phyloP scores from a whole-genome alignment of 23 tunicate species.

The Trididemnum nubilum region DNA sequence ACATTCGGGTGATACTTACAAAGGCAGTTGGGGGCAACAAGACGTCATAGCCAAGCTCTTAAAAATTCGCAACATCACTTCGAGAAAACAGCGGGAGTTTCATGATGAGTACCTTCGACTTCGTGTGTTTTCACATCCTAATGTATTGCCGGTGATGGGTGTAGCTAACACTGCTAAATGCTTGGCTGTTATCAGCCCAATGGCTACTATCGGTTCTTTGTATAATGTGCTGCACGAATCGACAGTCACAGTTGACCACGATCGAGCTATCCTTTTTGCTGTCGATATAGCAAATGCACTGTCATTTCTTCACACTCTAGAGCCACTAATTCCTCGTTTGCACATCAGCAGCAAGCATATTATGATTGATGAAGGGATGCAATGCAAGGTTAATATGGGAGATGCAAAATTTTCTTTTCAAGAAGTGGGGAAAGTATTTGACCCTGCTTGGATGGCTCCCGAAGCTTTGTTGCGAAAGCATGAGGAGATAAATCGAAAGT shows the following conservation, averaged over 20 bases:
- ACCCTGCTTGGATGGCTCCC: slow-evolving; percentile 99
- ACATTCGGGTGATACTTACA: slow-evolving; percentile 92
- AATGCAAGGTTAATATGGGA: slow-evolving; percentile 85
- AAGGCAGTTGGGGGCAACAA: slow-evolving; percentile 95
- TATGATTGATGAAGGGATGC: slow-evolving; percentile 92
- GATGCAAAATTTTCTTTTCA: slow-evolving; percentile 83
- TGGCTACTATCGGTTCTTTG: slow-evolving; percentile 82
- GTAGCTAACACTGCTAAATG: slow-evolving; percentile 80
- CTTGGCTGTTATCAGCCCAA: slow-evolving; percentile 81
- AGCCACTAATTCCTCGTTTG: slow-evolving; percentile 81
- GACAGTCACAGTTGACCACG: slow-evolving; percentile 90
- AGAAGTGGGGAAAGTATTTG: slow-evolving; percentile 69
- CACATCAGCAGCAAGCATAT: slow-evolving; percentile 82
- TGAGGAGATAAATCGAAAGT: slow-evolving; percentile 80
- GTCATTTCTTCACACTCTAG: slow-evolving; percentile 89
- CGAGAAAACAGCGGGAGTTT: slow-evolving; percentile 84
- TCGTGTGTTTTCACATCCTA: slow-evolving; percentile 96
- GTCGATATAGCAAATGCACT: slow-evolving; percentile 89
- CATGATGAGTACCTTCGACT: slow-evolving; percentile 90
- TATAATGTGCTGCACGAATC: slow-evolving; percentile 93
- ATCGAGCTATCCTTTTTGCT: slow-evolving; percentile 74
- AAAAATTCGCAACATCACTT: slow-evolving; percentile 55
- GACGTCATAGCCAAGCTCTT: slow-evolving; percentile 89
- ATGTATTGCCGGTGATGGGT: slow-evolving; percentile 95
- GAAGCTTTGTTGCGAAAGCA: slow-evolving; percentile 80